These are phyloP conservation scores for Nothobranchius furzeri DNA, from an alignment of 2,113 vertebrate genomes.

Conservation along the genomic window DNA sequence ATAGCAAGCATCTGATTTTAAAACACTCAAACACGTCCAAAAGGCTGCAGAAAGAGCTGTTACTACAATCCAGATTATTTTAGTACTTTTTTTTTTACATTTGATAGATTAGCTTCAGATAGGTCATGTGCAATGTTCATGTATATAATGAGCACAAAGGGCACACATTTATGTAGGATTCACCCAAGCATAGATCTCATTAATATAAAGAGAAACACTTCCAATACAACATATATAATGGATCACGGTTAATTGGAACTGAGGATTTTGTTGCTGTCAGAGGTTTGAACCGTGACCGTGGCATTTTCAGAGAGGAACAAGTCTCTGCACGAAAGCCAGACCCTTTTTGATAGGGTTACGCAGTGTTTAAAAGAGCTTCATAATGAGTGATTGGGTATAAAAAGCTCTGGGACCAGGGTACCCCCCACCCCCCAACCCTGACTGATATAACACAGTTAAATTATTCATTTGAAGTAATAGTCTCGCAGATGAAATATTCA, in stretches of 20 bases:
- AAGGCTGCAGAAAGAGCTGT: too few species aligned
- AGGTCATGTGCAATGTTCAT: conserved; percentile 22
- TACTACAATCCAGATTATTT: background rate
- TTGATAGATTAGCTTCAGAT: conserved; percentile 30
- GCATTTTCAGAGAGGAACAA: conserved; percentile 58
- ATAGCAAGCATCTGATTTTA: background rate
- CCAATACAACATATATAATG: conserved; percentile 17
- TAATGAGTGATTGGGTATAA: conserved; percentile 68
- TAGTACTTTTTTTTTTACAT: conserved; percentile 33
- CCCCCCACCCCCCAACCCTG: conserved; percentile 61
- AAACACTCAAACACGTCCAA: background rate
- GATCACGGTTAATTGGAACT: conserved; percentile 62
- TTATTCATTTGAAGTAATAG: conserved; percentile 81
- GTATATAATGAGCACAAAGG: conserved; percentile 60
- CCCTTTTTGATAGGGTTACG: conserved; percentile 53
- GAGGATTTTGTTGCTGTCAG: conserved; percentile 53
- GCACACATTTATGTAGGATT: conserved; percentile 25
- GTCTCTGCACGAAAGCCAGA: conserved; percentile 51
- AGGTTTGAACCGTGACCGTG: conserved; percentile 60
- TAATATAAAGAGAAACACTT: conserved; percentile 48
- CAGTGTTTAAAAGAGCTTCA: conserved; percentile 54
- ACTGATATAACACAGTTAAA: conserved; percentile 76
- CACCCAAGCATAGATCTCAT: conserved; percentile 35
- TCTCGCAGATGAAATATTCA: conserved; percentile 77
- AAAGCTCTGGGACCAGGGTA: conserved; percentile 66